Percentiles rank a stretch among this genome's conserved stretches.
phyloP scores from a whole-genome alignment of 2,113 vertebrate genomes.

The Pseudopipra pipra region DNA sequence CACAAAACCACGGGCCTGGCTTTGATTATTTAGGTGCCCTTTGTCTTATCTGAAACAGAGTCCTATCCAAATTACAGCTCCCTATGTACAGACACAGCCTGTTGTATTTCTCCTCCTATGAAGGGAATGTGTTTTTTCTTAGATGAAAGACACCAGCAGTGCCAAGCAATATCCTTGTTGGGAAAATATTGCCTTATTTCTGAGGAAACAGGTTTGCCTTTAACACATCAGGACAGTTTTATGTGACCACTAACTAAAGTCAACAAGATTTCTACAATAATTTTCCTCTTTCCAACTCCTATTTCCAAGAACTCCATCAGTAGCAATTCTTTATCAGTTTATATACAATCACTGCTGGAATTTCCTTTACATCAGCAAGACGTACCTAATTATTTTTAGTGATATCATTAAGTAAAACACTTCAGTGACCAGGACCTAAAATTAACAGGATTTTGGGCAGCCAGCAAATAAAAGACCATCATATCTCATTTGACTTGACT shows the following conservation, averaged over 20 bases:
- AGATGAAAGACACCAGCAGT: background rate
- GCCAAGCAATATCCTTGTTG: background rate
- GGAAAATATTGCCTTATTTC: background rate
- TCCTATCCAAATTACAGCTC: background rate
- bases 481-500: background rate
- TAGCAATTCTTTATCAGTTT: background rate
- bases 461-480: background rate
- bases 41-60: background rate
- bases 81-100: background rate
- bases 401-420: conserved; percentile 24
- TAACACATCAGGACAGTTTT: background rate
- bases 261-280: conserved; percentile 11
- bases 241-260: background rate
- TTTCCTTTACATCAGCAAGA: conserved; percentile 40
- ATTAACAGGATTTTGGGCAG: conserved; percentile 4
- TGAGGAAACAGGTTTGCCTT: background rate
- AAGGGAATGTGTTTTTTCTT: background rate
- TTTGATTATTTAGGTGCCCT: background rate
- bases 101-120: background rate
- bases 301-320: conserved; percentile 10
- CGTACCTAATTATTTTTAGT: conserved; percentile 28
- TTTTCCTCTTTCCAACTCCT: background rate
- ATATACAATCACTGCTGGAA: background rate
- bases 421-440: conserved; percentile 11
- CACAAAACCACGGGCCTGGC: background rate